Percentiles rank a stretch among this genome's conserved stretches.
Evolutionary conservation across 2,888 invertebrate species (phyloP).

Genomic region (Agriopis aurantiaria): DNA sequence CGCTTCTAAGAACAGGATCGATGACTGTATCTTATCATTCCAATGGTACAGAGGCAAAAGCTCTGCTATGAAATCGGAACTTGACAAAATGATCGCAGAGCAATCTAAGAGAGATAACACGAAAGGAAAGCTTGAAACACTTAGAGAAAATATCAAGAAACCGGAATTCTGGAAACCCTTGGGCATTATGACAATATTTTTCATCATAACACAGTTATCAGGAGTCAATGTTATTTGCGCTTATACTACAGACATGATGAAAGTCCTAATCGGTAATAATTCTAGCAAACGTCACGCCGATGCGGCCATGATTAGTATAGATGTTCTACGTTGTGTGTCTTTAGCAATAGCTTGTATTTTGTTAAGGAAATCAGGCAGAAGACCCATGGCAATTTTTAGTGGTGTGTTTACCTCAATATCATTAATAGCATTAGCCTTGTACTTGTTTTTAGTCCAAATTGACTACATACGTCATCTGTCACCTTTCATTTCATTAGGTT

Average conservation of each 20-base stretch:
- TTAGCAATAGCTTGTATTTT: constrained; percentile 87
- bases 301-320: constrained; percentile 88
- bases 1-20: constrained; percentile 85
- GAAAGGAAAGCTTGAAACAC: constrained; percentile 67
- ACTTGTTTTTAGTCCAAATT: constrained; percentile 72
- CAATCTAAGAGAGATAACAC: constrained; percentile 65
- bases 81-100: constrained; percentile 80
- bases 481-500: constrained; percentile 76
- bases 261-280: constrained; percentile 83
- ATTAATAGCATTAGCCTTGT: constrained; percentile 83
- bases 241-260: constrained; percentile 89
- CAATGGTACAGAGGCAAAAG: constrained; percentile 87
- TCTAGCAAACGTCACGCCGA: constrained; percentile 83
- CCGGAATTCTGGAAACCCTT: constrained; percentile 88
- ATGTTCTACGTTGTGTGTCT: constrained; percentile 87
- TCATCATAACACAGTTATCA: constrained; percentile 89
- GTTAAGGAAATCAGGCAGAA: constrained; percentile 86
- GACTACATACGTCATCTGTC: constrained; percentile 61
- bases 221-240: constrained; percentile 91
- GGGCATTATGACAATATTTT: constrained; percentile 87
- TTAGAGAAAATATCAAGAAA: constrained; percentile 75
- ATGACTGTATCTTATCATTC: constrained; percentile 87
- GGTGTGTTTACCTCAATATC: constrained; percentile 87
- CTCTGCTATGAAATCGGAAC: constrained; percentile 77
- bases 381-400: constrained; percentile 88